Evolutionary conservation across 64 coral and sea anemone species (phyloP).

Genomic region (Actinia tenebrosa): DNA sequence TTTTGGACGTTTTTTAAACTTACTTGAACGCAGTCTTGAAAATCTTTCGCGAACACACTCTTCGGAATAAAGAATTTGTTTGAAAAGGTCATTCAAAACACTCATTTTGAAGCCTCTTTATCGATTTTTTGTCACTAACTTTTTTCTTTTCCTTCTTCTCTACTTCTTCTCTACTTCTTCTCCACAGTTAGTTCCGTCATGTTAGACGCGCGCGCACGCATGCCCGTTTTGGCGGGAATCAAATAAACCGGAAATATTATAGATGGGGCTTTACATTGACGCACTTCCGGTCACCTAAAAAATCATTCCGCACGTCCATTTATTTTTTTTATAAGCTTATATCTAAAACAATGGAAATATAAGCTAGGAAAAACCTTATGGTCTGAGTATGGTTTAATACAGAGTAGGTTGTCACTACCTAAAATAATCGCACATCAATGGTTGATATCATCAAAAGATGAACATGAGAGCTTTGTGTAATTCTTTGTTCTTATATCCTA

Average conservation of each 20-base stretch:
- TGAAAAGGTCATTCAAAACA: conserved; percentile 63
- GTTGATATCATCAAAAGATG: too few species aligned
- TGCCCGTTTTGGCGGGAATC: conserved; percentile 5
- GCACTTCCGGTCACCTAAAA: background rate
- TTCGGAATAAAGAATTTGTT: conserved; percentile 75
- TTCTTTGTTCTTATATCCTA: too few species aligned
- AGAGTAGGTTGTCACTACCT: too few species aligned
- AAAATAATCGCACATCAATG: too few species aligned
- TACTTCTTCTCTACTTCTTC: background rate
- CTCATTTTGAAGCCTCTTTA: conserved; percentile 24
- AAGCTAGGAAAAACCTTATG: too few species aligned
- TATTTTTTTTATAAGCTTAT: background rate
- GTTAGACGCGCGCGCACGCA: background rate
- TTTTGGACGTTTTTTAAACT: background rate
- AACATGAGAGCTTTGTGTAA: too few species aligned
- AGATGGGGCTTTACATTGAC: background rate
- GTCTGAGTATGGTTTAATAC: too few species aligned
- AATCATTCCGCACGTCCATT: background rate
- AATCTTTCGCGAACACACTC: conserved; percentile 46
- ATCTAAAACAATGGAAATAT: too few species aligned
- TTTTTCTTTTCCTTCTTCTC: background rate
- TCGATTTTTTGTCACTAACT: background rate
- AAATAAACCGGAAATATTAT: background rate
- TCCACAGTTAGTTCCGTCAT: too few species aligned
- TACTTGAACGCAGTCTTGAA: conserved; percentile 55